Conservation (phyloP, 2,888 invertebrate genomes). For the Lasius platythorax region DNA sequence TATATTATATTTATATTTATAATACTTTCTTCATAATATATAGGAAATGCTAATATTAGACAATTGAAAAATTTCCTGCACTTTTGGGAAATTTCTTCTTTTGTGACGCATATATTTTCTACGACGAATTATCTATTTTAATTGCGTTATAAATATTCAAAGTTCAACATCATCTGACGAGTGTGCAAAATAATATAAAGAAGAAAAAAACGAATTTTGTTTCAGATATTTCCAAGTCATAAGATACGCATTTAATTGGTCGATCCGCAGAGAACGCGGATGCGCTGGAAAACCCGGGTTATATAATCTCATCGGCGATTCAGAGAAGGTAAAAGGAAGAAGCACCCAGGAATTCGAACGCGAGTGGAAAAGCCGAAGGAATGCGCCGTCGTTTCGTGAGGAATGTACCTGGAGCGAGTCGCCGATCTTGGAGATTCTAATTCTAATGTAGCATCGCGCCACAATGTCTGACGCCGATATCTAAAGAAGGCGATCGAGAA, state of each 20-base stretch:
- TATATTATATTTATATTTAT: neutral
- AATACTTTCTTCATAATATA: neutral
- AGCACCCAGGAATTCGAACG: conserved; percentile 43
- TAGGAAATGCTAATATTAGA: neutral
- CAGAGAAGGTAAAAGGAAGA: conserved; percentile 47
- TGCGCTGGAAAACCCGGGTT: conserved; percentile 44
- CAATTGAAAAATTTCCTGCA: neutral
- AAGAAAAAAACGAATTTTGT: neutral
- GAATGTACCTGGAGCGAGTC: conserved; percentile 14
- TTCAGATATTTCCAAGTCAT: neutral
- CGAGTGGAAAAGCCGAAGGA: conserved; percentile 20
- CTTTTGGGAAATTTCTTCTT: neutral
- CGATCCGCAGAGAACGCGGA: conserved; percentile 38
- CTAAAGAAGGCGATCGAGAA: conserved; percentile 3
- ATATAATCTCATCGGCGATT: conserved; percentile 55
- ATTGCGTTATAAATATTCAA: neutral
- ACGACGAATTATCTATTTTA: neutral
- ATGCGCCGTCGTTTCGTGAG: conserved; percentile 1
- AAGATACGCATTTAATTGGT: neutral
- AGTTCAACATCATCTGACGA: neutral
- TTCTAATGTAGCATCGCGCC: conserved; percentile 8
- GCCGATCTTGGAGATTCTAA: conserved; percentile 27
- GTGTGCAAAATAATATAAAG: neutral
- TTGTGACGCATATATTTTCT: neutral
- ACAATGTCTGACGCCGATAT: conserved; percentile 1